A percentile compares a stretch with the other conserved stretches of the same genome.
These are phyloP conservation scores for Nemotelus pantherinus DNA, from an alignment of 2,888 invertebrate genomes.

Conservation along the genomic window DNA sequence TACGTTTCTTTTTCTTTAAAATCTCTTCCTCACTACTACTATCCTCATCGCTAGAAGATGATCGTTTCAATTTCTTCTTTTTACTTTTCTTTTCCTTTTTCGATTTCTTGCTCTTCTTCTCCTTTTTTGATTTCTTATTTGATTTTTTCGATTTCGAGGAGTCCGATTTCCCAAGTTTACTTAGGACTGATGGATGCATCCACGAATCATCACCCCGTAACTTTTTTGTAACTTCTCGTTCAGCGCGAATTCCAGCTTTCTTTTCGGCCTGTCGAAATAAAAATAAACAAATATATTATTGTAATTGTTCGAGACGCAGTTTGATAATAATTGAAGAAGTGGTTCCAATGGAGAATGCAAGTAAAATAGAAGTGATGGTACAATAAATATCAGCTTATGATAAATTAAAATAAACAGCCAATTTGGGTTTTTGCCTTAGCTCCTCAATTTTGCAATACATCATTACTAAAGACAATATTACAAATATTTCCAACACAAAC, in stretches of 20 bases:
- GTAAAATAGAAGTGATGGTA: too few species aligned
- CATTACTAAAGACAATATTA: too few species aligned
- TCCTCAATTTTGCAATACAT: too few species aligned
- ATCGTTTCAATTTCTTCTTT: conserved; percentile 62
- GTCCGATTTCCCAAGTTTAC: conserved; percentile 53
- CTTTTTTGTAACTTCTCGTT: conserved; percentile 54
- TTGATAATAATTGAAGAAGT: too few species aligned
- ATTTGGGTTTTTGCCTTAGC: too few species aligned
- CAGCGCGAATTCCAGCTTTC: conserved; percentile 55
- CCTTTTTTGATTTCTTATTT: conserved; percentile 53
- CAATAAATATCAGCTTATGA: too few species aligned
- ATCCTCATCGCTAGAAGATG: conserved; percentile 51
- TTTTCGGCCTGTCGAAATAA: conserved; percentile 55
- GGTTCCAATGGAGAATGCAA: too few species aligned
- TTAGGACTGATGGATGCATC: conserved; percentile 58
- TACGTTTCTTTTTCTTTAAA: conserved; percentile 43
- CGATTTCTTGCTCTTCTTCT: conserved; percentile 60
- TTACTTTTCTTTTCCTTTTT: conserved; percentile 64
- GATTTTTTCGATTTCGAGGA: conserved; percentile 43
- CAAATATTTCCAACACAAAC: too few species aligned
- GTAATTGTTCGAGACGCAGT: too few species aligned
- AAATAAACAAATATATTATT: background rate
- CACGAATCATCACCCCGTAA: conserved; percentile 58
- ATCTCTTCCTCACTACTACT: conserved; percentile 58
- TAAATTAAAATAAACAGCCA: too few species aligned